phyloP scores from a whole-genome alignment of 2,888 invertebrate species.

The Apotomis turbidana region DNA sequence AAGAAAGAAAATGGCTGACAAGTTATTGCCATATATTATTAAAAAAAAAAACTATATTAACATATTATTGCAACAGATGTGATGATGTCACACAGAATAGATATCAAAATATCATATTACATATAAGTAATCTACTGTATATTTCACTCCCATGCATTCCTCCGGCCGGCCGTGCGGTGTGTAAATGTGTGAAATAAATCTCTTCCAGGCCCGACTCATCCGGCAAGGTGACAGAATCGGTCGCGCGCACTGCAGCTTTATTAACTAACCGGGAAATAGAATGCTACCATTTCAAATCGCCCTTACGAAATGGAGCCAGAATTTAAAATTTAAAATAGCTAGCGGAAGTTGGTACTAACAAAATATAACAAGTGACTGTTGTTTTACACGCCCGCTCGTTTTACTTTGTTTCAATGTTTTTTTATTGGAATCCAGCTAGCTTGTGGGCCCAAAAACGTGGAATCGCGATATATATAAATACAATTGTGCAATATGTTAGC shows the following conservation, averaged over 20 bases:
- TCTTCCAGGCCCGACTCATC: slow-evolving; percentile 42
- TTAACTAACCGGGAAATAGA: slow-evolving; percentile 36
- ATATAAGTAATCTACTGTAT: slow-evolving; percentile 13
- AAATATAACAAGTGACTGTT: neutral
- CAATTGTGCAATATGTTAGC: too few relatives aligned
- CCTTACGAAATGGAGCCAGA: slow-evolving; percentile 4
- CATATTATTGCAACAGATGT: too few relatives aligned
- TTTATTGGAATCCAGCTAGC: too few relatives aligned
- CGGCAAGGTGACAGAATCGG: slow-evolving; percentile 44
- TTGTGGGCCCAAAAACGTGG: too few relatives aligned
- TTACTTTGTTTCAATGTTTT: neutral
- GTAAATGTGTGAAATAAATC: slow-evolving; percentile 44
- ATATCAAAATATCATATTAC: too few relatives aligned
- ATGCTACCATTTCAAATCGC: slow-evolving; percentile 33
- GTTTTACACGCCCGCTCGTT: neutral
- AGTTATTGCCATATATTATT: too few relatives aligned
- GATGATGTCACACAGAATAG: too few relatives aligned
- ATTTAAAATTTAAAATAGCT: slow-evolving; percentile 11
- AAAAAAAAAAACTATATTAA: too few relatives aligned
- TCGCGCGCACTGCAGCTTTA: slow-evolving; percentile 41
- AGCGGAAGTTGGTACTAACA: neutral
- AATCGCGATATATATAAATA: too few relatives aligned
- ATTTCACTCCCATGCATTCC: slow-evolving; percentile 7
- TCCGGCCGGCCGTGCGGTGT: slow-evolving; percentile 35
- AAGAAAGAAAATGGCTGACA: too few relatives aligned